Conservation (phyloP, 2,113 vertebrate genomes). For the Phocoena sinus region DNA sequence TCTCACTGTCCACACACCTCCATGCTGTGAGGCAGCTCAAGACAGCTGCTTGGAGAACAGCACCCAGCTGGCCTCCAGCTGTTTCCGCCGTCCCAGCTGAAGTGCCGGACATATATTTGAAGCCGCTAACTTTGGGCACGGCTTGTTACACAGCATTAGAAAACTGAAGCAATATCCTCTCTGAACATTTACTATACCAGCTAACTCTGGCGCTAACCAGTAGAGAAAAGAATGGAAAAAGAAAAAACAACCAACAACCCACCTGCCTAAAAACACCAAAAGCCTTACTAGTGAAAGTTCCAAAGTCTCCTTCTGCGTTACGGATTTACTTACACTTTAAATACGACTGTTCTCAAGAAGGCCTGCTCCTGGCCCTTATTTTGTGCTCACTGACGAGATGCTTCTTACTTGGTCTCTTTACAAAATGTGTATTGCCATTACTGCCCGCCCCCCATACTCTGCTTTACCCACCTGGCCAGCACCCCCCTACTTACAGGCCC, state of each 20-base stretch:
- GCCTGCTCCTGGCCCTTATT: not conserved
- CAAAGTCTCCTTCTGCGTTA: not conserved
- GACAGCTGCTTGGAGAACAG: not conserved
- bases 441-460: not conserved
- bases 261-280: not conserved
- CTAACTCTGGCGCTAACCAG: not conserved
- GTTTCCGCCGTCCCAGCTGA: too few relatives aligned
- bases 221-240: not conserved
- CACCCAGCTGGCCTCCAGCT: not conserved
- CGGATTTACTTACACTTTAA: not conserved
- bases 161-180: not conserved
- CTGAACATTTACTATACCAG: not conserved
- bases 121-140: not conserved
- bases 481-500: slow-evolving; percentile 88
- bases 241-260: not conserved
- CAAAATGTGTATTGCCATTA: not conserved
- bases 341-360: not conserved
- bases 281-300: not conserved
- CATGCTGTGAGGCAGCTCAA: not conserved
- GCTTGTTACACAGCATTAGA: not conserved
- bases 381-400: not conserved
- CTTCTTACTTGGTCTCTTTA: not conserved
- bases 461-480: not conserved
- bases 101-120: not conserved
- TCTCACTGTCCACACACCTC: not conserved